Evolutionary conservation across 1,140 invertebrate species (phyloP), one percentile per base, ranked within the genome.

Genomic region (Arion vulgaris): DNA sequence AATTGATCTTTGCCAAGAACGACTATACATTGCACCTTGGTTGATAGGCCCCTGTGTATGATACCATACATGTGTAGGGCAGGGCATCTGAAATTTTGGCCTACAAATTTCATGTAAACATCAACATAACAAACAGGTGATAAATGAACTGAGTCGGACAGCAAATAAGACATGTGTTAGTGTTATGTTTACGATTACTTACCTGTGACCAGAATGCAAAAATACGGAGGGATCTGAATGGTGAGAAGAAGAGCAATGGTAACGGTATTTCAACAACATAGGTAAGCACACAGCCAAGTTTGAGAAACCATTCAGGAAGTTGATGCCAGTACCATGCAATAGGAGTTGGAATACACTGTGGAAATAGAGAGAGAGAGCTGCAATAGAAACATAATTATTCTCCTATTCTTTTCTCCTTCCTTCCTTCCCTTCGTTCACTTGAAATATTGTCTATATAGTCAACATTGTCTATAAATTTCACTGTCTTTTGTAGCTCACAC

Each of bases 191-290:
- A n/a, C 23, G 53, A 38, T 74, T 28, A 71, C 89, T 86, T 83
- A 96, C 96, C 93, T 96, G 95, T 11, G 94, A 86, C 85, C 93
- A 94, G 90, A 95, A 96, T 41, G 94, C 94, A 84, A 95, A 93
- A 68, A 95, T 92, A 87, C 95, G 92, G 7, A 96, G 93, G 86
- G 93, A 93, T 87, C 94, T 93, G 17, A 95, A 93, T 11, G 96
- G 96, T 62, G 95, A 93, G 90, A 97, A 96, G 89, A 96, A 97
- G n/a, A 96, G 92, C 84, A 96, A 94, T 66, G 96, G 95, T 81
- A 96, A 86, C 9, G 93, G 90, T 62, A 96, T 94, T 92, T 97
- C 96, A 82, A 94, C 93, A 41, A 96, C 91, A 89, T 94, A 95
- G 0, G 94, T 94, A 34, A 90, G 90, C 32, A 95, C 95, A 15